A percentile compares a stretch with the other conserved stretches of the same genome.
phyloP scores from a whole-genome alignment of 2,113 vertebrate genomes.

The Prionailurus viverrinus region DNA sequence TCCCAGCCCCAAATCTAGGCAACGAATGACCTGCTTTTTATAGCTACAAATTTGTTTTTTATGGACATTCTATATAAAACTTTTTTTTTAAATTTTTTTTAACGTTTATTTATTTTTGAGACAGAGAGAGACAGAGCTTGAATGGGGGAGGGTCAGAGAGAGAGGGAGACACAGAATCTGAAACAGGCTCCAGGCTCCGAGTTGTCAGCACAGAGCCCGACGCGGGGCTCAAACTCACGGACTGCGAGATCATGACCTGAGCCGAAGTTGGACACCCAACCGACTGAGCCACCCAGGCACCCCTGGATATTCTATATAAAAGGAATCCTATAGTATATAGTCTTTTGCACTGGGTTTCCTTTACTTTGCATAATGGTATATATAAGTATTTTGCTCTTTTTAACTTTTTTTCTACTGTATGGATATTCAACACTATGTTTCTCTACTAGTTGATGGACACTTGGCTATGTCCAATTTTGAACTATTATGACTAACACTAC shows the following conservation, averaged over 20 bases:
- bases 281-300: no score
- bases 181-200: no score
- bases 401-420: background rate
- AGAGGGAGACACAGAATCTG: no score
- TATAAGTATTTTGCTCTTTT: background rate
- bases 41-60: background rate
- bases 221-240: no score
- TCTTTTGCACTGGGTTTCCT: background rate
- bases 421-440: background rate
- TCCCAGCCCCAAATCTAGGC: background rate
- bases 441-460: background rate
- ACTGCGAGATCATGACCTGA: no score
- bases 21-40: background rate
- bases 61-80: background rate
- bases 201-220: no score
- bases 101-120: no score
- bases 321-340: background rate
- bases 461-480: background rate
- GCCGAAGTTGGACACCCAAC: no score
- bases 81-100: no score
- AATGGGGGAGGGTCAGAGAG: no score
- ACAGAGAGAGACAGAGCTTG: no score
- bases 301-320: background rate
- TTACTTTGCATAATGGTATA: background rate
- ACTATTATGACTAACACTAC: background rate